Evolutionary conservation across 2,797 vertebrate genomes (phyloP).

Genomic region (Vultur gryphus): DNA sequence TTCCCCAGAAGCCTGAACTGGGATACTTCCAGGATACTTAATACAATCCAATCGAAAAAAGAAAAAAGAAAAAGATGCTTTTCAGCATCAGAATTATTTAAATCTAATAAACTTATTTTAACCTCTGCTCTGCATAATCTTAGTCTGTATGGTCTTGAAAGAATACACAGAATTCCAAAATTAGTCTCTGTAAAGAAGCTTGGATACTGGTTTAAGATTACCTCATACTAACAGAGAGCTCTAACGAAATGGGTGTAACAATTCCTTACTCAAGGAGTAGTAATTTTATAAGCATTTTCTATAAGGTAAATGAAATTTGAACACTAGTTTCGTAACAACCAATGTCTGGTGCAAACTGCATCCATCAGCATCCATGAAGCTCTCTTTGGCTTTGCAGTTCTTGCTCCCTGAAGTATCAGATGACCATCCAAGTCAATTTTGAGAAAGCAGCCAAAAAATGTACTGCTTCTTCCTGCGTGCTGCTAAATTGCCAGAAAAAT

Average conservation of each 20-base stretch:
- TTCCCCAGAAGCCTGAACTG: background rate
- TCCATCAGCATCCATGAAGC: background rate
- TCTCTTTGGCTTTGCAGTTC: background rate
- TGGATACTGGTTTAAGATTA: background rate
- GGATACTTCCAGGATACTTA: background rate
- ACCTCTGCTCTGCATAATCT: background rate
- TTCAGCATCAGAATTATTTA: background rate
- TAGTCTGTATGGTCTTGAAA: background rate
- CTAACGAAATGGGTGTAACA: background rate
- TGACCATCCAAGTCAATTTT: background rate
- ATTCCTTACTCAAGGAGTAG: background rate
- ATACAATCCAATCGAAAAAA: background rate
- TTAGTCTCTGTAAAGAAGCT: background rate
- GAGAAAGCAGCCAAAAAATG: background rate
- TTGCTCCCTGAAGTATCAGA: background rate
- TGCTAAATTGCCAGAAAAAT: background rate
- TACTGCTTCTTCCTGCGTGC: background rate
- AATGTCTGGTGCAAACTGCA: background rate
- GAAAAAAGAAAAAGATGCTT: background rate
- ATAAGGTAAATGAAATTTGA: conserved; percentile 6
- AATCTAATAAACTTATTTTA: background rate
- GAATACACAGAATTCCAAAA: background rate
- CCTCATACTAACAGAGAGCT: background rate
- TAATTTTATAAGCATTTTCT: background rate
- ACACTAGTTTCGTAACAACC: background rate